Percentiles rank a stretch among this genome's conserved stretches.
These are phyloP conservation scores for Columba janthina DNA, from an alignment of 2,113 vertebrate species.

Conservation along the genomic window DNA sequence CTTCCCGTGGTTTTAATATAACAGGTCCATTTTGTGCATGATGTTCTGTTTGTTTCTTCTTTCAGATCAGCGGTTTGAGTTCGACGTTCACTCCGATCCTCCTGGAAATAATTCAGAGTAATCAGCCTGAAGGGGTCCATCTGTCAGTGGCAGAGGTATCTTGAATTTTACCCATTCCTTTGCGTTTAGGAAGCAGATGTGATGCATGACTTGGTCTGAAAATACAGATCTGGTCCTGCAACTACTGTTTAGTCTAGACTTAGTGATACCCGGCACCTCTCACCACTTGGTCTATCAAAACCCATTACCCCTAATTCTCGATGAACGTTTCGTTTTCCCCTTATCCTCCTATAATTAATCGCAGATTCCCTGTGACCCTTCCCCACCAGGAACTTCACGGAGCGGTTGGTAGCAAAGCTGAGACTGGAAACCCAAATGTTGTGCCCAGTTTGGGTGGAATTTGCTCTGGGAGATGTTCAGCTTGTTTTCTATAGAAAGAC, in stretches of 20 bases:
- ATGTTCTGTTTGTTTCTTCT: neutral
- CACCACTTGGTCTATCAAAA: neutral
- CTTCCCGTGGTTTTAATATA: neutral
- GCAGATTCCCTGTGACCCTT: neutral
- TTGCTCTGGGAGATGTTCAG: neutral
- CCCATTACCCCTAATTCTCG: neutral
- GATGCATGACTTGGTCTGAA: neutral
- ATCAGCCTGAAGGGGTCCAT: conserved; percentile 89
- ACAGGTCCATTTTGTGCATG: neutral
- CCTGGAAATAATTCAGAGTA: conserved; percentile 85
- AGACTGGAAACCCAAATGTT: neutral
- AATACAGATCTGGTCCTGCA: neutral
- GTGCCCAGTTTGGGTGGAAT: neutral
- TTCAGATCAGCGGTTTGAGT: conserved; percentile 80
- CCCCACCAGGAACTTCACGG: neutral
- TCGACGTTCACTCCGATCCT: conserved; percentile 80
- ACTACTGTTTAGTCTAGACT: neutral
- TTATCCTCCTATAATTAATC: neutral
- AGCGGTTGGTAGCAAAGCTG: neutral
- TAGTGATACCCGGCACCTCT: fast-evolving
- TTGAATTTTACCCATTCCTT: neutral
- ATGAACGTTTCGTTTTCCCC: neutral
- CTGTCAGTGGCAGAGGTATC: conserved; percentile 84
- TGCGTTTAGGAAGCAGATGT: neutral
- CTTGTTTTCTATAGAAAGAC: neutral